Conservation (phyloP, 2,113 vertebrate genomes). For the Odobenus rosmarus region DNA sequence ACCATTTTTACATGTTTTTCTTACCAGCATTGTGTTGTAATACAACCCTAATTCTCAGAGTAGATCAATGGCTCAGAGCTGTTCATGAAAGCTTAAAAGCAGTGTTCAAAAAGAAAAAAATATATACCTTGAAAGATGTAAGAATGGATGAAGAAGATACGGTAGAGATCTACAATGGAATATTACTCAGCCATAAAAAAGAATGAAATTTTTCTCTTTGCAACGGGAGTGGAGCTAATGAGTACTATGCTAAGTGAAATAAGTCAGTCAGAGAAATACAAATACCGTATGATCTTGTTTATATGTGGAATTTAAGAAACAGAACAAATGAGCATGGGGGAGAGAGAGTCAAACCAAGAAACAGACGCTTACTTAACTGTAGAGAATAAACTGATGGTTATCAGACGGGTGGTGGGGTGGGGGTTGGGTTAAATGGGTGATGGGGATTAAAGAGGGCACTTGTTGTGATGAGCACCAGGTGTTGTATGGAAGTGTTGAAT, state of each 20-base stretch:
- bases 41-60: not conserved
- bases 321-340: not conserved
- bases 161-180: not conserved
- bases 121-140: not conserved
- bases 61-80: not conserved
- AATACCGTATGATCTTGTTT: not conserved
- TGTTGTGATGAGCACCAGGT: not conserved
- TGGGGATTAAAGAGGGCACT: not conserved
- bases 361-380: not conserved
- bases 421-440: not conserved
- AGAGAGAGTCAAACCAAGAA: not conserved
- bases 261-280: not conserved
- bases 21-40: not conserved
- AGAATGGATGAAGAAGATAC: not conserved
- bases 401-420: not conserved
- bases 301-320: not conserved
- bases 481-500: not conserved
- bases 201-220: not conserved
- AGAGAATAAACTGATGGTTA: not conserved
- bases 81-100: not conserved
- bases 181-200: not conserved
- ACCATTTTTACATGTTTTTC: not conserved
- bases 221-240: not conserved
- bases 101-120: not conserved
- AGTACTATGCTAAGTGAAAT: not conserved